These are phyloP conservation scores for Cyrtonyx montezumae DNA, from an alignment of 2,113 vertebrate genomes.

Conservation along the genomic window DNA sequence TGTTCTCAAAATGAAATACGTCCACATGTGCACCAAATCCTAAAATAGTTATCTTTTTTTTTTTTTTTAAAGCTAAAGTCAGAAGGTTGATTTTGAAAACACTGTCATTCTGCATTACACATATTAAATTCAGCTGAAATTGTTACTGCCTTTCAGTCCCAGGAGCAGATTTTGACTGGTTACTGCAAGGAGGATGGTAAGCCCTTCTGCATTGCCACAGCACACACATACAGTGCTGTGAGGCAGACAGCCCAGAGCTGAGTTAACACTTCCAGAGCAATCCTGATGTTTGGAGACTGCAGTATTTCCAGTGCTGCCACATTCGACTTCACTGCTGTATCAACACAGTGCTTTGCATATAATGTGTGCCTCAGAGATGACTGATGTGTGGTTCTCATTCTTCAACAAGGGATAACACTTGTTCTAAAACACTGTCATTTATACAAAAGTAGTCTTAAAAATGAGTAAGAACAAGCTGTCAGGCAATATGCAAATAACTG, in stretches of 20 bases:
- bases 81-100: neutral
- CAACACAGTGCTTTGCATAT: neutral
- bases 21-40: neutral
- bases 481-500: conserved; percentile 52
- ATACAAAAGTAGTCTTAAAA: conserved; percentile 25
- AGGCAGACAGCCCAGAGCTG: neutral
- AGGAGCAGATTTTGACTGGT: neutral
- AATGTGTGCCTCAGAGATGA: neutral
- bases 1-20: neutral
- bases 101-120: neutral
- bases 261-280: conserved; percentile 6
- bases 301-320: conserved; percentile 37
- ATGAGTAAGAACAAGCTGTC: conserved; percentile 28
- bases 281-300: conserved; percentile 5
- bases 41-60: neutral
- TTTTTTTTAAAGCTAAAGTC: neutral
- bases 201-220: neutral
- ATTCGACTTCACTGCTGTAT: neutral
- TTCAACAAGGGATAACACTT: conserved; percentile 36
- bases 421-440: conserved; percentile 51
- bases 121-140: neutral
- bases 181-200: neutral
- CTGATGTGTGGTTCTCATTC: neutral
- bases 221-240: fast-evolving
- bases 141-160: neutral